Percentiles rank a stretch among this genome's conserved stretches.
Conservation (phyloP, 2,888 invertebrate species). For the Acrocyrtus sp. region DNA sequence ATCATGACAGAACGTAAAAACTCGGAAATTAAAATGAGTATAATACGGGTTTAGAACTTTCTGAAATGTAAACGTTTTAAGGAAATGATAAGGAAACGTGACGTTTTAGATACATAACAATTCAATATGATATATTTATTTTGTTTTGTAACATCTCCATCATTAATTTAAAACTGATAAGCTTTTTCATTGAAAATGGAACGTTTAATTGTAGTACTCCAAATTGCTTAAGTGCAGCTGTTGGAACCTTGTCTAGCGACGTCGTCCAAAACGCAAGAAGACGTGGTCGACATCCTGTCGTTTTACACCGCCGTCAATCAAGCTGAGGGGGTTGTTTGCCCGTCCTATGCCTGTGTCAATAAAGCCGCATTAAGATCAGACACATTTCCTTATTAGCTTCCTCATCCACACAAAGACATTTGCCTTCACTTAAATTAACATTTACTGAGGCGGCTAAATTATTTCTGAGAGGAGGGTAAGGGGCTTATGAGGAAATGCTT, state of each 20-base stretch:
- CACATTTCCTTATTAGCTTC: not conserved
- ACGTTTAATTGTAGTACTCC: slow-evolving; percentile 13
- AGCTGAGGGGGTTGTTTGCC: slow-evolving; percentile 50
- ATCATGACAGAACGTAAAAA: no score
- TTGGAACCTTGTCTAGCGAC: slow-evolving; percentile 72
- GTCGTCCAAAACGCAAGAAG: slow-evolving; percentile 87
- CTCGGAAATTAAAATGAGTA: no score
- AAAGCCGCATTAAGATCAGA: not conserved
- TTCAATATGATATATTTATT: no score
- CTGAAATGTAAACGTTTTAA: no score
- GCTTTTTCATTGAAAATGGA: slow-evolving; percentile 14
- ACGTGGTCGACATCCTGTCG: slow-evolving; percentile 91
- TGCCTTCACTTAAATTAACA: not conserved
- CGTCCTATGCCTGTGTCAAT: slow-evolving; percentile 8
- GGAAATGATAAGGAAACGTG: no score
- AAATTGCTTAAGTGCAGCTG: no score
- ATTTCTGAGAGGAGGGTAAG: no score
- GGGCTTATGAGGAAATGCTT: no score
- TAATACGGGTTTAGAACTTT: no score
- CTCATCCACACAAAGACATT: not conserved
- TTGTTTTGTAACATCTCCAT: no score
- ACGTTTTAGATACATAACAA: no score
- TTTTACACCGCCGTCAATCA: slow-evolving; percentile 77
- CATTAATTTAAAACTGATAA: slow-evolving; percentile 31
- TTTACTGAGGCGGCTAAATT: no score